Conservation (phyloP, 2,888 invertebrate genomes). For the Plutella xylostella region DNA sequence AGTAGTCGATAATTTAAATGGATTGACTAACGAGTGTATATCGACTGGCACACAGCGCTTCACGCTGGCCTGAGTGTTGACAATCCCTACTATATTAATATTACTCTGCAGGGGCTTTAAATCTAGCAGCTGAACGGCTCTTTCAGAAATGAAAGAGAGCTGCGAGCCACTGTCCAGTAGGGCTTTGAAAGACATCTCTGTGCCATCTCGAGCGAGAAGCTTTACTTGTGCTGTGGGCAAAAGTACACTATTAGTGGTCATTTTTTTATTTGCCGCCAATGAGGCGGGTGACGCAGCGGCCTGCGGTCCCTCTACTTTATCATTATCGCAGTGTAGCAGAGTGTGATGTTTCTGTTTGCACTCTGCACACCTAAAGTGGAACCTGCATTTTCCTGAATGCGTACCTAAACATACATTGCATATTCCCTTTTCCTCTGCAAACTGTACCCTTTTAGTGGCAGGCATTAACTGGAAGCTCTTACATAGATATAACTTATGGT, state of each 20-base stretch:
- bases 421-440: too few species aligned
- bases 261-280: too few species aligned
- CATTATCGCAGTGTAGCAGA: too few species aligned
- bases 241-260: constrained; percentile 11
- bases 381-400: too few species aligned
- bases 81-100: background rate
- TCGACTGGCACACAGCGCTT: background rate
- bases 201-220: background rate
- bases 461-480: too few species aligned
- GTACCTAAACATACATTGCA: too few species aligned
- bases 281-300: too few species aligned
- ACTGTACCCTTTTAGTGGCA: too few species aligned
- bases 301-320: too few species aligned
- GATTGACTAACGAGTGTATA: background rate
- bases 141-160: background rate
- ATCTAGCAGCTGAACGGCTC: background rate
- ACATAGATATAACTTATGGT: too few species aligned
- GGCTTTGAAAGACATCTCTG: background rate
- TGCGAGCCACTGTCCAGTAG: constrained; percentile 2
- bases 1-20: background rate
- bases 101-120: background rate
- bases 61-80: background rate
- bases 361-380: too few species aligned
- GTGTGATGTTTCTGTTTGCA: too few species aligned
- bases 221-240: constrained; percentile 4